Evolutionary conservation across 2,888 invertebrate species (phyloP).

Genomic region (Heliconius ismenius): DNA sequence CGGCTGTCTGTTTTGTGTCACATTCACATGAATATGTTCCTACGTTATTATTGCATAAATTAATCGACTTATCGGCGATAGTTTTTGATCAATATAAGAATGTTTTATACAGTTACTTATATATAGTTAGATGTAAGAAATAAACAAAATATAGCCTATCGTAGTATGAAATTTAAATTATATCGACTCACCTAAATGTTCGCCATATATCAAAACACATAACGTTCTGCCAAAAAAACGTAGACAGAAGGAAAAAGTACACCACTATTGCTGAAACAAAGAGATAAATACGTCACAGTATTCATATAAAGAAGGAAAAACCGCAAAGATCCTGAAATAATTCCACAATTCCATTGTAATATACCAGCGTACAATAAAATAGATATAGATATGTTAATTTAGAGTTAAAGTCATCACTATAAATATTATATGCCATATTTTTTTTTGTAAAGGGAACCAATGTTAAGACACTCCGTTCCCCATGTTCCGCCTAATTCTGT

Average conservation of each 20-base stretch:
- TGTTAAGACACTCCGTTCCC: too few relatives aligned
- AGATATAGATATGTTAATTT: too few relatives aligned
- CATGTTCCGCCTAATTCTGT: too few relatives aligned
- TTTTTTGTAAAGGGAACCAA: too few relatives aligned
- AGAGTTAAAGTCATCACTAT: too few relatives aligned
- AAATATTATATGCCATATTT: too few relatives aligned
- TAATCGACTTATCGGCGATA: too few relatives aligned
- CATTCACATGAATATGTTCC: background rate
- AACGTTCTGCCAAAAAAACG: conserved; percentile 75
- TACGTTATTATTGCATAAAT: too few relatives aligned
- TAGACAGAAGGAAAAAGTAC: conserved; percentile 65
- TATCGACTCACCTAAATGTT: conserved; percentile 10
- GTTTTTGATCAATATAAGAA: background rate
- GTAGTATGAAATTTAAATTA: background rate
- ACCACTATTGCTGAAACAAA: conserved; percentile 57
- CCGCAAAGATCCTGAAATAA: background rate
- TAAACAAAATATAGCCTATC: background rate
- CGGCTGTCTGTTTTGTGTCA: background rate
- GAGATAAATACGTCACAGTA: background rate
- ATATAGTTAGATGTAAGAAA: background rate
- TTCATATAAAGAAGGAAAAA: background rate
- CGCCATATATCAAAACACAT: conserved; percentile 72
- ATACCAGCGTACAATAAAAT: background rate
- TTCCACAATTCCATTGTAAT: background rate
- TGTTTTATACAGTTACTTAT: background rate